Evolutionary conservation across 2,888 invertebrate genomes (phyloP), one percentile per base, ranked within the genome.

Genomic region (Yponomeuta plumbellus): DNA sequence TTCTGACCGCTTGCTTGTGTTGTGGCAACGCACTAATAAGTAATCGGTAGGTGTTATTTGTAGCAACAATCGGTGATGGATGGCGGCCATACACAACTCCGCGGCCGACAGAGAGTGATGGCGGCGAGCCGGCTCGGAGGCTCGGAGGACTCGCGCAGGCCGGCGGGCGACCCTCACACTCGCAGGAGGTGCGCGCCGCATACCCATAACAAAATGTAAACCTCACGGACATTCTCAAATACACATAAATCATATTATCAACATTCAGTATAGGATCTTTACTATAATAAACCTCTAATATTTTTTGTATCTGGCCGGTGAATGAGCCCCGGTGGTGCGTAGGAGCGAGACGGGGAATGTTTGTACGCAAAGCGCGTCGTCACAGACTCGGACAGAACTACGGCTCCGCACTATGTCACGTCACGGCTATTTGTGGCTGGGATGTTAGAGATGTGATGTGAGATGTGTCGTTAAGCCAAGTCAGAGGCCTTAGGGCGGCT

Each of bases 31-130:
- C 17, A 52, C 44, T 52, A 52, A 17, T 52, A 52, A 52, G 44
- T 52, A 52, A 52, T 13, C 17, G 44, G 44, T 52, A 52, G 44
- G 44, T 52, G 44, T 52, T 52, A 52, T 52, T 52, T 52, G 44
- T 52, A 52, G 44, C 44, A 52, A 52, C 44, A 52, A 52, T 52
- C 44, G 44, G 44, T 52, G 44, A 52, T 52, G 44, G 44, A 52
- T 52, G 44, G 44, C 44, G 44, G 44, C 44, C 44, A 52, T 52
- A 59, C 59, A 22, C 59, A 59, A 59, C 59, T 11, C 59, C 22
- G 21, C 22, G 21, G 21, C 23, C 26, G 61, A 61, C 61, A 61
- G 61, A 61, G 61, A 61, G 61, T 61, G 61, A 61, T 61, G 34
- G 61, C 61, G 34, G 44, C 44, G 13, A 52, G 17, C 44, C 44